These are phyloP conservation scores for Drosophila burlai DNA, from an alignment of 1,140 invertebrate genomes.

Conservation along the genomic window DNA sequence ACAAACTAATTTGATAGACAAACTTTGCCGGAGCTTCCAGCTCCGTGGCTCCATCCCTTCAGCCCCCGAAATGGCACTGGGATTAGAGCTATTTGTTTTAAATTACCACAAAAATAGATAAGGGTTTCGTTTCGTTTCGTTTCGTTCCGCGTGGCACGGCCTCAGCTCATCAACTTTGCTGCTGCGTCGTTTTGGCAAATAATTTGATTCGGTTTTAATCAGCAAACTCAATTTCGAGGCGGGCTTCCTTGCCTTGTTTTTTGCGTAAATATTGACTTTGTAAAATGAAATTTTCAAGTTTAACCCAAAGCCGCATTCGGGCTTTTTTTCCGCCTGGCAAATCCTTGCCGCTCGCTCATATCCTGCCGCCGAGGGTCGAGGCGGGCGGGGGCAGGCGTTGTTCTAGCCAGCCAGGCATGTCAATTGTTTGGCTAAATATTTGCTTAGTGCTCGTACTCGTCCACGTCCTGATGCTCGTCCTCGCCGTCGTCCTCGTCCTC, in stretches of 20 bases:
- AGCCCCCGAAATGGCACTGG: constrained; percentile 26
- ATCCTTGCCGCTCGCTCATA: constrained; percentile 74
- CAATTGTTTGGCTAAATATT: constrained; percentile 82
- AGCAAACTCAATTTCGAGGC: constrained; percentile 72
- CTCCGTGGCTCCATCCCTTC: constrained; percentile 8
- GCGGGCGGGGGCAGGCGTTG: constrained; percentile 25
- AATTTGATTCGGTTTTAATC: constrained; percentile 84
- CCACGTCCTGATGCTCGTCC: constrained; percentile 32
- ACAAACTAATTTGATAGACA: constrained; percentile 81
- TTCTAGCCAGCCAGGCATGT: constrained; percentile 74
- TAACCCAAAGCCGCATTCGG: constrained; percentile 68
- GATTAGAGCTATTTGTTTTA: constrained; percentile 80
- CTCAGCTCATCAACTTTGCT: constrained; percentile 15
- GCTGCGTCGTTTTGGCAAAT: constrained; percentile 68
- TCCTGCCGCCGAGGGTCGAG: constrained; percentile 54
- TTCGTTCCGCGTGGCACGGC: too few species aligned
- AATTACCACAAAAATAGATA: constrained; percentile 84
- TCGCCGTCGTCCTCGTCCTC: not conserved
- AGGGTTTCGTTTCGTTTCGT: constrained; percentile 30
- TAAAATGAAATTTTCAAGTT: constrained; percentile 84
- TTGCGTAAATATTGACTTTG: constrained; percentile 81
- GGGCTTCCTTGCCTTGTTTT: constrained; percentile 25
- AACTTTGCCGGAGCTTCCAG: constrained; percentile 55
- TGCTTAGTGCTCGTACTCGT: constrained; percentile 66
- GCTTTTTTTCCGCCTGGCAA: constrained; percentile 46